Evolutionary conservation across 2,888 invertebrate genomes (phyloP).

Genomic region (Mechanitis messenoides): DNA sequence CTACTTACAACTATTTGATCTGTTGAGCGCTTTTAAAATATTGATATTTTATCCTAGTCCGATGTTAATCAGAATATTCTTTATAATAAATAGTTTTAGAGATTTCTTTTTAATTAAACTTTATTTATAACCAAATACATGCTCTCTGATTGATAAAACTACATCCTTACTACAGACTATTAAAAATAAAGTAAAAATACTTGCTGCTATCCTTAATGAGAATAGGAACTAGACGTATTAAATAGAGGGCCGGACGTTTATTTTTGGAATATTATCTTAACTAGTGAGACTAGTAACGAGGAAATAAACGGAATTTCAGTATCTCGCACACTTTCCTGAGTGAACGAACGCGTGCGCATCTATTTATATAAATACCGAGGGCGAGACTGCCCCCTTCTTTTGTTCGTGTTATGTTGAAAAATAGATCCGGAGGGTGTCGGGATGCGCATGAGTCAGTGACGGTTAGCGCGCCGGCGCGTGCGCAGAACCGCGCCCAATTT

Average conservation of each 20-base stretch:
- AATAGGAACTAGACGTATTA: conserved; percentile 63
- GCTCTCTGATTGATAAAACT: not conserved
- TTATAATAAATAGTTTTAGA: too few relatives aligned
- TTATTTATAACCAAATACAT: too few relatives aligned
- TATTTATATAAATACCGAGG: conserved; percentile 60
- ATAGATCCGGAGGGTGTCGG: conserved; percentile 68
- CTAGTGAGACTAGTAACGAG: conserved; percentile 41
- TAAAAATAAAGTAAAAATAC: not conserved
- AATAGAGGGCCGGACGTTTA: conserved; percentile 60
- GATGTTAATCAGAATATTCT: too few relatives aligned
- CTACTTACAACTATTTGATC: too few relatives aligned
- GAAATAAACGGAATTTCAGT: conserved; percentile 47
- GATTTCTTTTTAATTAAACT: too few relatives aligned
- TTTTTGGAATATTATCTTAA: conserved; percentile 47
- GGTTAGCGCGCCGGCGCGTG: conserved; percentile 63
- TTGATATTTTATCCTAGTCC: too few relatives aligned
- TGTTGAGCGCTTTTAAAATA: too few relatives aligned
- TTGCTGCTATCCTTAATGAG: conserved; percentile 50
- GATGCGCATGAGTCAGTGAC: conserved; percentile 71
- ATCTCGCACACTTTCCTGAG: conserved; percentile 56
- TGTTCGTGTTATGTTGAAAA: conserved; percentile 69
- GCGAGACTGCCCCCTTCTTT: conserved; percentile 72
- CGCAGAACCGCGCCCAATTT: conserved; percentile 38
- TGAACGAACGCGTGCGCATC: conserved; percentile 69
- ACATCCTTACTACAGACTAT: conserved; percentile 3